These are phyloP conservation scores for Melanotaenia nigrans DNA, from an alignment of 2,797 vertebrate genomes.

Conservation along the genomic window DNA sequence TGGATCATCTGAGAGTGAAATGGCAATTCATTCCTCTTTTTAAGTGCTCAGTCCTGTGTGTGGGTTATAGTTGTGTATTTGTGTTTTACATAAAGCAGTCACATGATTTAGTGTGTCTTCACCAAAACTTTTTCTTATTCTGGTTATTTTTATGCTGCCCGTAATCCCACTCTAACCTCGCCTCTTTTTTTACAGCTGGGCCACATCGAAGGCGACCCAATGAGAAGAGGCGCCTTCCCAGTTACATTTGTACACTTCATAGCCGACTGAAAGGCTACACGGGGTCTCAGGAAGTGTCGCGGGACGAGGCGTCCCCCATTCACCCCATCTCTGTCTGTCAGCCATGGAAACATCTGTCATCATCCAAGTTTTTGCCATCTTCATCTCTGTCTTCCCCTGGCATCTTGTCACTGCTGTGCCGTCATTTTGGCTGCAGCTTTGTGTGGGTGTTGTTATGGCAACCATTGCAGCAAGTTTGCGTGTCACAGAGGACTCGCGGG, in stretches of 20 bases:
- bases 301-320: constrained; percentile 10
- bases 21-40: not conserved
- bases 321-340: constrained; percentile 12
- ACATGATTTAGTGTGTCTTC: not conserved
- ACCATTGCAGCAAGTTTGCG: constrained; percentile 24
- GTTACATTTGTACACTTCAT: constrained; percentile 98
- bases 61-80: constrained; percentile 21
- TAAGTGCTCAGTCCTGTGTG: not conserved
- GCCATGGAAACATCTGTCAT: constrained; percentile 23
- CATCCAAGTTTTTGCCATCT: constrained; percentile 4
- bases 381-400: constrained; percentile 5
- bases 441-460: constrained; percentile 31
- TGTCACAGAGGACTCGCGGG: constrained; percentile 23
- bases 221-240: constrained; percentile 94
- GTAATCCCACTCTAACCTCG: not conserved
- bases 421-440: constrained; percentile 15
- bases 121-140: not conserved
- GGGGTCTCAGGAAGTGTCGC: constrained; percentile 36
- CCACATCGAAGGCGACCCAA: constrained; percentile 95
- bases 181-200: constrained; percentile 85
- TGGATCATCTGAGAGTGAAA: constrained; percentile 23
- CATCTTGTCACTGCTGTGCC: constrained; percentile 26
- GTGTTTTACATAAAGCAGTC: constrained; percentile 16
- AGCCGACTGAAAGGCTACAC: constrained; percentile 83
- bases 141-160: too few relatives aligned